Evolutionary conservation across 2,797 vertebrate genomes (phyloP).

Genomic region (Oceanodroma leucorhoa): DNA sequence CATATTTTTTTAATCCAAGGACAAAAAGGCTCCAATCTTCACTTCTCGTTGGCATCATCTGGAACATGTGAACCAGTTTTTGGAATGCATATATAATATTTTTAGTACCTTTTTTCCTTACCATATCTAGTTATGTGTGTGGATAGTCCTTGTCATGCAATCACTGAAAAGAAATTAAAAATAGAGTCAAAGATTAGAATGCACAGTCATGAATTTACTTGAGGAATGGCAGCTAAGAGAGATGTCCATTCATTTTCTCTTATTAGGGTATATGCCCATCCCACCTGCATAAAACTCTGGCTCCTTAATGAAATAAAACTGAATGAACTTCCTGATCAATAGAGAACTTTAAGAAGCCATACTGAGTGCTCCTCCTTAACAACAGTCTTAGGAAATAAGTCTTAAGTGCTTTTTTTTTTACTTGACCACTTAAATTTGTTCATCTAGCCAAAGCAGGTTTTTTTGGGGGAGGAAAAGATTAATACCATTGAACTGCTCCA

Average conservation of each 20-base stretch:
- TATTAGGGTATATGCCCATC: not conserved
- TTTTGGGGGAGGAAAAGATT: not conserved
- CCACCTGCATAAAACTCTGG: not conserved
- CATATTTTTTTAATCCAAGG: not conserved
- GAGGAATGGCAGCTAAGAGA: fast-evolving
- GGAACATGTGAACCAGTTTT: not conserved
- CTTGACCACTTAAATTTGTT: not conserved
- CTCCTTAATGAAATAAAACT: not conserved
- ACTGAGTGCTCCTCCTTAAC: not conserved
- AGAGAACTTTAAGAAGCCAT: not conserved
- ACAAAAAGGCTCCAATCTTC: not conserved
- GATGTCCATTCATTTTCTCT: not conserved
- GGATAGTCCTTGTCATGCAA: not conserved
- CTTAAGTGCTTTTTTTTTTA: not conserved
- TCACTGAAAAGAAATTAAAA: not conserved
- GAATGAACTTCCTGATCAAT: not conserved
- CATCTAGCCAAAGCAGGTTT: not conserved
- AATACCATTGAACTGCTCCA: not conserved
- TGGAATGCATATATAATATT: not conserved
- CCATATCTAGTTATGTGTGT: not conserved
- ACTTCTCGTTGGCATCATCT: not conserved
- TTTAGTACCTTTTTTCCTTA: not conserved
- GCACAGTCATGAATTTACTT: not conserved
- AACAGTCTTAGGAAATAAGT: not conserved
- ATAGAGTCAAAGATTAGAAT: not conserved